Percentiles rank a stretch among this genome's conserved stretches.
phyloP scores from a whole-genome alignment of 53 echinoderm and acorn worm species.

The Holothuria scabra region DNA sequence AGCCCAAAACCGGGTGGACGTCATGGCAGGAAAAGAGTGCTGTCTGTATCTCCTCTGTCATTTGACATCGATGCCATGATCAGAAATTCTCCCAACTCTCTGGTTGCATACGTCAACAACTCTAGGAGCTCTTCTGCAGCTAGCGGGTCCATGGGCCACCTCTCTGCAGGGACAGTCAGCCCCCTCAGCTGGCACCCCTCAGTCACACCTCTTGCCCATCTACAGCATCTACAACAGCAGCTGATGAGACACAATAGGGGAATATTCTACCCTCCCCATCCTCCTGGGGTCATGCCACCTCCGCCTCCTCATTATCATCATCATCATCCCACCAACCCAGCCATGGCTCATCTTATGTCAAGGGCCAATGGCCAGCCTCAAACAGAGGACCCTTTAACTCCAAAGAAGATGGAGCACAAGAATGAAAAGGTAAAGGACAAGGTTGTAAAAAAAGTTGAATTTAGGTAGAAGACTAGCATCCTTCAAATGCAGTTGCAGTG shows the following conservation, averaged over 20 bases:
- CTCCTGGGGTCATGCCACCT: slow-evolving; percentile 60
- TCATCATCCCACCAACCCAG: slow-evolving; percentile 69
- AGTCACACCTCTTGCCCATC: slow-evolving; percentile 91
- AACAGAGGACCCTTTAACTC: not conserved
- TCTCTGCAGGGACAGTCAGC: slow-evolving; percentile 90
- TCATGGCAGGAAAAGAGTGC: slow-evolving; percentile 84
- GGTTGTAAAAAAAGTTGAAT: too few species aligned
- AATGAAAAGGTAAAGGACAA: slow-evolving; percentile 13
- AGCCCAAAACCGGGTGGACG: slow-evolving; percentile 86
- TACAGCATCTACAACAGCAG: slow-evolving; percentile 94
- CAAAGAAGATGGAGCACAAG: slow-evolving; percentile 31
- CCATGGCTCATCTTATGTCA: slow-evolving; percentile 90
- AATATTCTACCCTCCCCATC: slow-evolving; percentile 60
- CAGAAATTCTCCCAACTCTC: slow-evolving; percentile 95
- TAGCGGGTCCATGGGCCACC: slow-evolving; percentile 94
- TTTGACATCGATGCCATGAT: slow-evolving; percentile 98
- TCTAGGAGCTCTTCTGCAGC: slow-evolving; percentile 96
- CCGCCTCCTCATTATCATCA: slow-evolving; percentile 61
- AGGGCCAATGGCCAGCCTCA: slow-evolving; percentile 63
- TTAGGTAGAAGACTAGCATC: too few species aligned
- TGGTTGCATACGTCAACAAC: slow-evolving; percentile 97
- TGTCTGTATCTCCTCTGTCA: slow-evolving; percentile 94
- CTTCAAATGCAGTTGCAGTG: too few species aligned
- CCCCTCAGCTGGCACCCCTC: slow-evolving; percentile 87
- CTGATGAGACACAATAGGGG: slow-evolving; percentile 85